Percentiles rank a stretch among this genome's conserved stretches.
Conservation (phyloP, 1,140 invertebrate genomes). For the Diachasmimorpha longicaudata region DNA sequence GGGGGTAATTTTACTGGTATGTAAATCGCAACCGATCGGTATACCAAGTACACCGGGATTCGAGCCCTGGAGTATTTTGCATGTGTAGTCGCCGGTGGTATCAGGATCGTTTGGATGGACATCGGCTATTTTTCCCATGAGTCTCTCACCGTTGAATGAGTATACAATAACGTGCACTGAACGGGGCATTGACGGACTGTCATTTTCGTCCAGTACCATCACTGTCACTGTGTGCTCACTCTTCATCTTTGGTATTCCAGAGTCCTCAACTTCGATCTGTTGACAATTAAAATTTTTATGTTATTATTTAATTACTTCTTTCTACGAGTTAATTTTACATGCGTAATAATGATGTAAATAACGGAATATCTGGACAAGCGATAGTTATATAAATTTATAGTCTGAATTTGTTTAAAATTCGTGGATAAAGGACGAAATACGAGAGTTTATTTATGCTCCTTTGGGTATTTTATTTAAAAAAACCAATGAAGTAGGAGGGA, state of each 20-base stretch:
- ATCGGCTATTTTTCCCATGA: constrained; percentile 83
- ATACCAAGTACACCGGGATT: constrained; percentile 74
- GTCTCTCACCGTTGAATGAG: constrained; percentile 75
- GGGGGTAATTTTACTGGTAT: constrained; percentile 72
- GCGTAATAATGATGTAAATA: too few species aligned
- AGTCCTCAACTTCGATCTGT: constrained; percentile 86
- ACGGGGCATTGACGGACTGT: constrained; percentile 85
- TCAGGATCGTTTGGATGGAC: constrained; percentile 92
- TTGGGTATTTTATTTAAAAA: too few species aligned
- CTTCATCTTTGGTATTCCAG: constrained; percentile 81
- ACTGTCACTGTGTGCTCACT: constrained; percentile 80
- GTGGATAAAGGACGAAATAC: too few species aligned
- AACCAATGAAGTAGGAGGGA: too few species aligned
- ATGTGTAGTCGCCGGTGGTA: constrained; percentile 84
- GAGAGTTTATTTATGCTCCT: too few species aligned
- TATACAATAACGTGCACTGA: constrained; percentile 83
- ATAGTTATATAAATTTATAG: neutral
- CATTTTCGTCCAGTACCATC: constrained; percentile 87
- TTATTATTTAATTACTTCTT: neutral
- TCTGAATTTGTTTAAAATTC: too few species aligned
- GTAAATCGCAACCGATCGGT: constrained; percentile 78
- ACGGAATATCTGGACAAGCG: too few species aligned
- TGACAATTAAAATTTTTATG: constrained; percentile 16
- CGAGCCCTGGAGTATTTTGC: constrained; percentile 72
- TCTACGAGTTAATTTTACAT: too few species aligned